A percentile compares a stretch with the other conserved stretches of the same genome.
phyloP scores from a whole-genome alignment of 2,113 vertebrate species.

The Rissa tridactyla region DNA sequence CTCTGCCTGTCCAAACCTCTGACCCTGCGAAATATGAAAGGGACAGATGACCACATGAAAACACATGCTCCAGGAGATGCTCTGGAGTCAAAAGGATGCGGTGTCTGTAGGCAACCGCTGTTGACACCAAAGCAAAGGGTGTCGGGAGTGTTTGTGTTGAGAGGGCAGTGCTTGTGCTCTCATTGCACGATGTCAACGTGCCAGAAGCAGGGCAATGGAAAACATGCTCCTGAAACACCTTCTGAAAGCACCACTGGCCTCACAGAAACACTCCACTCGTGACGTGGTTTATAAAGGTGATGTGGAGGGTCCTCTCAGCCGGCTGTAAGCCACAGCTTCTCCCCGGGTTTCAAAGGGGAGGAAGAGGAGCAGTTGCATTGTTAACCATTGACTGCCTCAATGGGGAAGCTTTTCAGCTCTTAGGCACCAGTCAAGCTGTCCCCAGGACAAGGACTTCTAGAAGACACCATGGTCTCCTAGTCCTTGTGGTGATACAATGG shows the following conservation, averaged over 20 bases:
- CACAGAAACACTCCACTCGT: rapidly evolving
- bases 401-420: background rate
- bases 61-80: background rate
- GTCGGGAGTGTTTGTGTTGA: background rate
- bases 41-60: constrained; percentile 19
- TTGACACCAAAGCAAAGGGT: background rate
- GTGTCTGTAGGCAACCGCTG: background rate
- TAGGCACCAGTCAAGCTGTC: background rate
- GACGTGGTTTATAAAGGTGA: background rate
- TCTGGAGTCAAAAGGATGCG: background rate
- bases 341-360: background rate
- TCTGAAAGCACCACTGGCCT: background rate
- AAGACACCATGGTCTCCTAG: background rate
- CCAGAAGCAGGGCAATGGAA: background rate
- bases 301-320: background rate
- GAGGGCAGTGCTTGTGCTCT: background rate
- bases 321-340: background rate
- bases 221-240: background rate
- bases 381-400: background rate
- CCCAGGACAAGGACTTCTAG: background rate
- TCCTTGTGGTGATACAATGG: background rate
- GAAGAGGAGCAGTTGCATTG: background rate
- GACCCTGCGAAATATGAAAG: background rate
- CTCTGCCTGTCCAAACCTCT: background rate
- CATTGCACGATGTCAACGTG: rapidly evolving